Evolutionary conservation across 2,888 invertebrate species (phyloP), one percentile per base, ranked within the genome.

Genomic region (Archips crataeganus): DNA sequence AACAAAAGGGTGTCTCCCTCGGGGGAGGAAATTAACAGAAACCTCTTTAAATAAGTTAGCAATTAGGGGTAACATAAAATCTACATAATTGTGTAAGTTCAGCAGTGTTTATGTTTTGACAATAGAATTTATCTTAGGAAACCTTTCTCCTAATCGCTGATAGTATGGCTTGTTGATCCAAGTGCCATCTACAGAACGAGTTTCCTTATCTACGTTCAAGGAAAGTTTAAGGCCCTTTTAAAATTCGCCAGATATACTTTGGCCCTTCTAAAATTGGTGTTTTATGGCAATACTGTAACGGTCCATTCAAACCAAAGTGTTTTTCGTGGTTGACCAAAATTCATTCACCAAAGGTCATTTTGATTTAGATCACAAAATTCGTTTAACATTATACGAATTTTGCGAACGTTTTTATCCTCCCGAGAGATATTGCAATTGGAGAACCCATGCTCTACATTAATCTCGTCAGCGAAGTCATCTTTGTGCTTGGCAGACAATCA

Each of bases 51-150:
- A 93, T 94, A 93, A 93, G 91, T 92, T 91, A 88, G 93, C 92
- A 93, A 94, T 94, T 93, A 93, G 92, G 93, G 93, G 91, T 89
- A 88, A 92, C 92, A 93, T 93, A 89, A 93, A 93, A 94, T 94
- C 87, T 89, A 84, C 93, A 93, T 94, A 93, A 93, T 92, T 92
- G 92, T 92, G 84, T 87, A 91, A 92, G 88, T 93, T 92, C 85
- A 87, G 83, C 85, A 85, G 84, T 90, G 92, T 93, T 92, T 92
- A 90, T 92, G 88, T 89, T 92, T 88, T 88, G 86, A 90, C 89
- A 90, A 90, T 88, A 87, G 85, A 86, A 89, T 88, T 88, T 87
- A 68, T 71, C 71, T 62, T 9, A 49, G 59, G 45, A 11, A 34
- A 32, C 63, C 71, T 23, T 42, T 71, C 6, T 34, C 49, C 11